A percentile compares a stretch with the other conserved stretches of the same genome.
Evolutionary conservation across 2,113 vertebrate species (phyloP).

Genomic region (Cochlearius cochlearius): DNA sequence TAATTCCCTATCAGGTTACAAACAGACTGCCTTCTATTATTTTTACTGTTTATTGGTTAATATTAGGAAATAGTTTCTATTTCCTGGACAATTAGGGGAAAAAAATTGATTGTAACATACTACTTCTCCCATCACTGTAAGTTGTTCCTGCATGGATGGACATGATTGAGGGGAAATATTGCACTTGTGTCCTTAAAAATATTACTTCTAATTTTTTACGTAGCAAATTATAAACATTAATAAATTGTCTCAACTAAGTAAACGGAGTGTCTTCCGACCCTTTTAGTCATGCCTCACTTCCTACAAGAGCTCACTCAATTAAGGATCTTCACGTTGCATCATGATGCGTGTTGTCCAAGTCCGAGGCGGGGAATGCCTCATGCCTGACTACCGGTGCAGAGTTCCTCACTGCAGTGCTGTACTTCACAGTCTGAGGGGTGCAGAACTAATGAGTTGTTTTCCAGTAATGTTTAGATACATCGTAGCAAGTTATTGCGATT

Average conservation of each 20-base stretch:
- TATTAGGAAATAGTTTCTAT: neutral
- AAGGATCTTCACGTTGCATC: neutral
- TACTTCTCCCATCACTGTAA: neutral
- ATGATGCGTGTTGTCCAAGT: neutral
- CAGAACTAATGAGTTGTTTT: neutral
- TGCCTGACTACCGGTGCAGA: neutral
- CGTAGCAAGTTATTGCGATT: neutral
- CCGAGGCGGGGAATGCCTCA: accelerated
- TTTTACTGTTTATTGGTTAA: neutral
- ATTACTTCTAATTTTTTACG: neutral
- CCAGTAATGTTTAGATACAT: neutral
- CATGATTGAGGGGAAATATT: neutral
- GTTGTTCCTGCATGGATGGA: neutral
- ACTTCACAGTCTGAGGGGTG: accelerated
- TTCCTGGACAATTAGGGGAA: neutral
- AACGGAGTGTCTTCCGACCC: neutral
- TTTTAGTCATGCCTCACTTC: neutral
- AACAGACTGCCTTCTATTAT: neutral
- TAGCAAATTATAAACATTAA: neutral
- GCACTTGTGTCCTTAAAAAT: neutral
- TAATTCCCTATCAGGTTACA: neutral
- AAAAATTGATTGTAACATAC: neutral
- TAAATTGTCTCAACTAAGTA: neutral
- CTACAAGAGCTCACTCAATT: neutral
- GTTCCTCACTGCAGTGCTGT: accelerated